Percentiles rank a stretch among this genome's conserved stretches.
Evolutionary conservation across 2,113 vertebrate genomes (phyloP).

Genomic region (Dicerorhinus sumatrensis): DNA sequence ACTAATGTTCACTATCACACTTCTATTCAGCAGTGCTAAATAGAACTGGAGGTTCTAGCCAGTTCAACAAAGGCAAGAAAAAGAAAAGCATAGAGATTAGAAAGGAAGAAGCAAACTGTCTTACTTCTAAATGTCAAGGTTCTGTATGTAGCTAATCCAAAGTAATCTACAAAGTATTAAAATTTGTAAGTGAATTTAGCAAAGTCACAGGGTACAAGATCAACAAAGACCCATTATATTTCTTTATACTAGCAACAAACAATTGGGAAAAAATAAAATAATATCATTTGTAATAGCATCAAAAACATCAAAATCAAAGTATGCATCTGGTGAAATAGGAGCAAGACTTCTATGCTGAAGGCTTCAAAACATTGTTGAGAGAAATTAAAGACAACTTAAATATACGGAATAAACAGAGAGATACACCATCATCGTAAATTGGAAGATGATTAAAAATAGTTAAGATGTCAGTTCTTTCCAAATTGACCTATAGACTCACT

Average conservation of each 20-base stretch:
- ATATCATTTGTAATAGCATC: neutral
- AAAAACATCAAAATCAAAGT: no score
- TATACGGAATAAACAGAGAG: neutral
- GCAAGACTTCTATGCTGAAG: neutral
- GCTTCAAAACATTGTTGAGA: neutral
- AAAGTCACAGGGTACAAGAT: neutral
- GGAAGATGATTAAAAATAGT: neutral
- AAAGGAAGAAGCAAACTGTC: neutral
- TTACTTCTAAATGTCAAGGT: neutral
- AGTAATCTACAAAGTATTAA: slow-evolving; percentile 24
- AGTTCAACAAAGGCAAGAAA: neutral
- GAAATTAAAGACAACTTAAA: neutral
- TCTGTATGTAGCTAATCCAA: neutral
- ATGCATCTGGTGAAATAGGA: neutral
- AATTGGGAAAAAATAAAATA: neutral
- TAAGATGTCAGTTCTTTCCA: neutral
- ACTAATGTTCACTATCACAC: neutral
- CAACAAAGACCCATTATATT: neutral
- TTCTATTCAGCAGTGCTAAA: neutral
- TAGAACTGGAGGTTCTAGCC: neutral
- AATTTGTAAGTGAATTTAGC: slow-evolving; percentile 7
- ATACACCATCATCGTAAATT: neutral
- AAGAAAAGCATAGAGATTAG: neutral
- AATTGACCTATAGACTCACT: neutral
- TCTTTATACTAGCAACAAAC: neutral